phyloP scores from a whole-genome alignment of 2,888 invertebrate genomes.

The Drosophila austrosaltans region DNA sequence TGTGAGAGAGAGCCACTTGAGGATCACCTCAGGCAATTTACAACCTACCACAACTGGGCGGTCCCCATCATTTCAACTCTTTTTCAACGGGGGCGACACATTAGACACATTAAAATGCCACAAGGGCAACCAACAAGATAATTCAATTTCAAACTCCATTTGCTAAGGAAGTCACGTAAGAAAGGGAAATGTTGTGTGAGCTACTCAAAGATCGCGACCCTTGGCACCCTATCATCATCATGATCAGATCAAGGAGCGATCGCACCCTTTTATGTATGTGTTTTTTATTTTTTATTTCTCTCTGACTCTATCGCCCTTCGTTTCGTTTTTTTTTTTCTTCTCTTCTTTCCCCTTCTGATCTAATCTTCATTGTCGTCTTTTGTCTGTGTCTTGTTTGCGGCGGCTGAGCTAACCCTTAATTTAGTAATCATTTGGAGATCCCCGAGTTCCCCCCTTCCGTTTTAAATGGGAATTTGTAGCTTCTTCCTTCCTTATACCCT shows the following conservation, averaged over 20 bases:
- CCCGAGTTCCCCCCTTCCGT: slow-evolving; percentile 29
- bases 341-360: slow-evolving; percentile 44
- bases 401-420: slow-evolving; percentile 65
- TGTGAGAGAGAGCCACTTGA: slow-evolving; percentile 50
- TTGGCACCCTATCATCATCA: slow-evolving; percentile 36
- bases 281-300: not conserved
- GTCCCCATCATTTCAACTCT: slow-evolving; percentile 71
- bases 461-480: slow-evolving; percentile 20
- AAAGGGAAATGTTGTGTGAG: slow-evolving; percentile 60
- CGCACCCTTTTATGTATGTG: slow-evolving; percentile 54
- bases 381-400: slow-evolving; percentile 59
- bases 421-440: slow-evolving; percentile 59
- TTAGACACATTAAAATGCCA: slow-evolving; percentile 76
- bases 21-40: slow-evolving; percentile 23
- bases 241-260: slow-evolving; percentile 48
- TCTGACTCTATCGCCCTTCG: slow-evolving; percentile 41
- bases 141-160: slow-evolving; percentile 56
- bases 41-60: slow-evolving; percentile 50
- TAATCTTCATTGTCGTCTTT: slow-evolving; percentile 48
- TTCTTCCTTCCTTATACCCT: slow-evolving; percentile 25
- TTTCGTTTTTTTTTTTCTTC: slow-evolving; percentile 24
- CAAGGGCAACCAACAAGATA: slow-evolving; percentile 60
- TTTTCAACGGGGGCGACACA: slow-evolving; percentile 62
- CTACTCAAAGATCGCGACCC: slow-evolving; percentile 69
- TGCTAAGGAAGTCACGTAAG: slow-evolving; percentile 51